phyloP scores from a whole-genome alignment of 1,140 invertebrate genomes.

The Chrysomallon squamiferum region DNA sequence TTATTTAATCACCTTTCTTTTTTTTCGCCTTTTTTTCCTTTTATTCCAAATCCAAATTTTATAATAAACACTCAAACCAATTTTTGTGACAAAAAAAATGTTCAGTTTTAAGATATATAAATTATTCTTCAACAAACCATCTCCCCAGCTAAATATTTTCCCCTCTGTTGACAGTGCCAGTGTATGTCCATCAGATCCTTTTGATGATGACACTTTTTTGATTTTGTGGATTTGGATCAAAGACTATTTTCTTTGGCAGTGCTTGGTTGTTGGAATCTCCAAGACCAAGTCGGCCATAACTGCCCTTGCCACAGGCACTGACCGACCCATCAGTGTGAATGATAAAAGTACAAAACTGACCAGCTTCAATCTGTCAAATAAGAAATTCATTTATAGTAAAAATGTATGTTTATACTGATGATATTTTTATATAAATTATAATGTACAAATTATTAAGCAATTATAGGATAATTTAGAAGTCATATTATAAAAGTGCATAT shows the following conservation, averaged over 20 bases:
- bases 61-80: no score
- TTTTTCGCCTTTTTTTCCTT: no score
- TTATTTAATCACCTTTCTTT: no score
- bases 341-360: constrained; percentile 74
- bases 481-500: no score
- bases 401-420: no score
- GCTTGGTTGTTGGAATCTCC: constrained; percentile 70
- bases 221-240: constrained; percentile 61
- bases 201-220: constrained; percentile 67
- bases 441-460: no score
- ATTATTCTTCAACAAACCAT: constrained; percentile 68
- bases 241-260: constrained; percentile 64
- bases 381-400: no score
- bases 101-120: no score
- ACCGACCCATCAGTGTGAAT: constrained; percentile 69
- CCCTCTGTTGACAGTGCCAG: constrained; percentile 89
- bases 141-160: constrained; percentile 95
- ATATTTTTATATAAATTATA: no score
- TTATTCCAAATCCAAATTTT: no score
- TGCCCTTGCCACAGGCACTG: constrained; percentile 71
- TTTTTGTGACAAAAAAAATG: no score
- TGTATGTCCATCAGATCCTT: constrained; percentile 85
- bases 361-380: constrained; percentile 69
- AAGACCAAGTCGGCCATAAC: constrained; percentile 68
- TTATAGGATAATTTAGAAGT: no score